A percentile compares a stretch with the other conserved stretches of the same genome.
Conservation (phyloP, 2,888 invertebrate species). For the Ptychoptera albimana region DNA sequence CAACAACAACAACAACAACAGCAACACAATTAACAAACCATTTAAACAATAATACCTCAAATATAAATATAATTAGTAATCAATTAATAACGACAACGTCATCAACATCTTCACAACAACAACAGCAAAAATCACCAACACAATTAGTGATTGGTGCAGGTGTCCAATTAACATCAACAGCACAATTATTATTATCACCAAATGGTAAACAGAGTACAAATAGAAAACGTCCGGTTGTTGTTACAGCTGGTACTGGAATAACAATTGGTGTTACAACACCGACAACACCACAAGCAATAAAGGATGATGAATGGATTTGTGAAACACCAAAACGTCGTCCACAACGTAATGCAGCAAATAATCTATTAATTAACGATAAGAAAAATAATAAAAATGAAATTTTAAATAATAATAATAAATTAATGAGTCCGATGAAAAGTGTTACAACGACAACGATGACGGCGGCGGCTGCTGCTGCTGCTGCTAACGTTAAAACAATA, state of each 20-base stretch:
- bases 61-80: no score
- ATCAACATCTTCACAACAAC: slow-evolving; percentile 5
- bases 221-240: slow-evolving; percentile 21
- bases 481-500: not conserved
- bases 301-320: slow-evolving; percentile 32
- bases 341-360: slow-evolving; percentile 10
- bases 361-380: no score
- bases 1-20: not conserved
- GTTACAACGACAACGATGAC: no score
- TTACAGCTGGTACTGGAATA: no score
- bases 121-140: slow-evolving; percentile 2
- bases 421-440: no score
- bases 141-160: no score
- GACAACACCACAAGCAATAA: slow-evolving; percentile 13
- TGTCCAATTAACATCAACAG: not conserved
- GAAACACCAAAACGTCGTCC: slow-evolving; percentile 23
- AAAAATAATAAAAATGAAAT: no score
- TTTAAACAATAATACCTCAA: not conserved
- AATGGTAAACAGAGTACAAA: slow-evolving; percentile 3
- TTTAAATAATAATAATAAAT: no score
- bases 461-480: no score
- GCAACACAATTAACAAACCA: not conserved
- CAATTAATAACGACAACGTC: slow-evolving; percentile 23
- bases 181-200: slow-evolving; percentile 8
- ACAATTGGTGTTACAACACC: no score